phyloP scores from a whole-genome alignment of 2,888 invertebrate genomes.

The Himalopsyche anomala region DNA sequence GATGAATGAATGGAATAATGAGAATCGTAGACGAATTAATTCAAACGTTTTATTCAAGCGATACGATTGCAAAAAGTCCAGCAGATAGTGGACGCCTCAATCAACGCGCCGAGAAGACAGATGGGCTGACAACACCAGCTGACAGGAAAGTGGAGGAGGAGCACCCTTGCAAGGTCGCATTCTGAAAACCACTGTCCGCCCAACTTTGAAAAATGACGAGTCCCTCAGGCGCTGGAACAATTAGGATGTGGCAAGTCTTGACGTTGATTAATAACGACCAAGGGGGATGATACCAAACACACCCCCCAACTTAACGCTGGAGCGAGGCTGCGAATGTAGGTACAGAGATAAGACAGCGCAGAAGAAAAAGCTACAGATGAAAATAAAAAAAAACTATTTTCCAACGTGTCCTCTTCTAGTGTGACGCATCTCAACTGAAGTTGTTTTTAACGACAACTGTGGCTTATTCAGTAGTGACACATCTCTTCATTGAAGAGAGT shows the following conservation, averaged over 20 bases:
- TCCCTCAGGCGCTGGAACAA: conserved; percentile 16
- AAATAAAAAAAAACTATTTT: too few relatives aligned
- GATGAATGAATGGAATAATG: background rate
- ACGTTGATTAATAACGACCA: conserved; percentile 22
- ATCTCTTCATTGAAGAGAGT: too few relatives aligned
- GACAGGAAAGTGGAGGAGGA: background rate
- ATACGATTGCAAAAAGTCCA: conserved; percentile 16
- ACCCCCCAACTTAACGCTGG: background rate
- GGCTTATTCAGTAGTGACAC: too few relatives aligned
- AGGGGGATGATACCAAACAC: background rate
- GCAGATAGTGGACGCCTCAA: conserved; percentile 12
- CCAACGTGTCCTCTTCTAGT: too few relatives aligned
- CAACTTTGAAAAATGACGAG: conserved; percentile 30
- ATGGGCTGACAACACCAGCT: conserved; percentile 4
- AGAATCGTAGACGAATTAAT: background rate
- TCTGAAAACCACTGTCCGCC: conserved; percentile 24
- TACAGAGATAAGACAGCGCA: background rate
- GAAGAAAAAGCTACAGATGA: too few relatives aligned
- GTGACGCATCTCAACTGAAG: too few relatives aligned
- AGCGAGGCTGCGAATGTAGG: background rate
- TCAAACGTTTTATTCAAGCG: background rate
- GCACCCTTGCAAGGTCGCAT: conserved; percentile 4
- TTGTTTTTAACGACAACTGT: too few relatives aligned
- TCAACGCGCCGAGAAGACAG: conserved; percentile 1
- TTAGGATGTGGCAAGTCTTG: conserved; percentile 17